These are phyloP conservation scores for Semnornis frantzii DNA, from an alignment of 2,113 vertebrate genomes.

Conservation along the genomic window DNA sequence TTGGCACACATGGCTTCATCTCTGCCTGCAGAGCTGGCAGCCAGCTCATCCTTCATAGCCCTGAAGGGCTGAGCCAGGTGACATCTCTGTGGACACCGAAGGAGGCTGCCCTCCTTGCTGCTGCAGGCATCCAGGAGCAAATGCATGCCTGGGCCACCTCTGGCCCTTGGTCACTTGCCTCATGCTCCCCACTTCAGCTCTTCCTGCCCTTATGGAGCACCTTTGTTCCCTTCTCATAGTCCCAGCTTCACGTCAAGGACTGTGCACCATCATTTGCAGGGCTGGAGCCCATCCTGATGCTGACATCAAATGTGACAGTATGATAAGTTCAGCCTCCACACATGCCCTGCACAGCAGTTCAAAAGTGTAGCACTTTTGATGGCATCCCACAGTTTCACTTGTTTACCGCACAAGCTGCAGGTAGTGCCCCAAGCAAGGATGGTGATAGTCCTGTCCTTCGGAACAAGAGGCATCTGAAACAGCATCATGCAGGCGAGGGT, in stretches of 20 bases:
- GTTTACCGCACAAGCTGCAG: background rate
- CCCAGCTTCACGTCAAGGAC: rapidly evolving
- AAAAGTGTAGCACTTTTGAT: background rate
- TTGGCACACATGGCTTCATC: background rate
- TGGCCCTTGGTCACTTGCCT: rapidly evolving
- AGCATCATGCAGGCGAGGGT: rapidly evolving
- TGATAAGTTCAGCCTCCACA: rapidly evolving
- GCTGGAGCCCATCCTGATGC: background rate
- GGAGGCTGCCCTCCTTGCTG: rapidly evolving
- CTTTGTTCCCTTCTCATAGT: background rate
- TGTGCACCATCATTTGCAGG: rapidly evolving
- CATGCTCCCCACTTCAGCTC: background rate
- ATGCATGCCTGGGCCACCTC: background rate
- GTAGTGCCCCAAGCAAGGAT: background rate
- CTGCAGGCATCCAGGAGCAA: background rate
- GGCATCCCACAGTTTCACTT: background rate
- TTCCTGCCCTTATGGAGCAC: background rate
- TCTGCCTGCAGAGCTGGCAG: background rate
- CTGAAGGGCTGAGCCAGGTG: background rate
- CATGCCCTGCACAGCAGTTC: rapidly evolving
- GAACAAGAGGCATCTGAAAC: background rate
- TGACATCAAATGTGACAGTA: rapidly evolving
- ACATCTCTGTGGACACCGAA: background rate
- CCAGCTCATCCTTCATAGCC: background rate
- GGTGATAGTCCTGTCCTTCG: background rate